Conservation (phyloP, 2,888 invertebrate genomes). For the Disparrhopalites patrizii region DNA sequence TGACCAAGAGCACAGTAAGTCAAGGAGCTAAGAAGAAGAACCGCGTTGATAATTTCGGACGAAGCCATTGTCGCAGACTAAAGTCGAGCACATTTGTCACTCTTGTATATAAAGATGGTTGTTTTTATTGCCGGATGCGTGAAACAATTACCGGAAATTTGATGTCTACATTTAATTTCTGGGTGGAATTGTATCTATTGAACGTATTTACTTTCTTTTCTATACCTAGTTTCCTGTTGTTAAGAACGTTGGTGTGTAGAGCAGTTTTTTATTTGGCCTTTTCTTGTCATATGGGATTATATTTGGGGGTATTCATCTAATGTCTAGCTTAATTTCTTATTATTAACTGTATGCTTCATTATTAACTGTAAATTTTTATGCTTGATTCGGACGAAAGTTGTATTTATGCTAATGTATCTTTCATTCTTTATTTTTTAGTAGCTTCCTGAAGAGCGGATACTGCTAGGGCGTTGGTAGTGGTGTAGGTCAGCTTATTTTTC, state of each 20-base stretch:
- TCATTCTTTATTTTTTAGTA: no score
- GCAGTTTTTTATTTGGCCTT: background rate
- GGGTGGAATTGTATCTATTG: background rate
- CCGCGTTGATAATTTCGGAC: constrained; percentile 7
- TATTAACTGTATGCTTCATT: no score
- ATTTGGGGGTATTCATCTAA: no score
- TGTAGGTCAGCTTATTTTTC: no score
- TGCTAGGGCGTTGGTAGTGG: no score
- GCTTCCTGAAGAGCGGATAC: no score
- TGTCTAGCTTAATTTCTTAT: no score
- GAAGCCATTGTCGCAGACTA: constrained; percentile 17
- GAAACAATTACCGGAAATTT: constrained; percentile 30
- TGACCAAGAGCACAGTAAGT: constrained; percentile 4
- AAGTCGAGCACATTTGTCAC: background rate
- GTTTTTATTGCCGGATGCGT: constrained; percentile 22
- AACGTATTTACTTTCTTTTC: background rate
- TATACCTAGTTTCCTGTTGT: no score
- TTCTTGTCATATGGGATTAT: no score
- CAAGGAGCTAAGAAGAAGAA: background rate
- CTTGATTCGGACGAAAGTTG: no score
- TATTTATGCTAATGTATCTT: no score
- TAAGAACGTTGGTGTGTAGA: background rate
- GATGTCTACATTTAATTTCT: constrained; percentile 17
- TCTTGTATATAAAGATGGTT: constrained; percentile 22
- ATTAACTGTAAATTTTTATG: no score